phyloP scores from a whole-genome alignment of 2,797 vertebrate genomes.

The Scomberomorus guttatus region DNA sequence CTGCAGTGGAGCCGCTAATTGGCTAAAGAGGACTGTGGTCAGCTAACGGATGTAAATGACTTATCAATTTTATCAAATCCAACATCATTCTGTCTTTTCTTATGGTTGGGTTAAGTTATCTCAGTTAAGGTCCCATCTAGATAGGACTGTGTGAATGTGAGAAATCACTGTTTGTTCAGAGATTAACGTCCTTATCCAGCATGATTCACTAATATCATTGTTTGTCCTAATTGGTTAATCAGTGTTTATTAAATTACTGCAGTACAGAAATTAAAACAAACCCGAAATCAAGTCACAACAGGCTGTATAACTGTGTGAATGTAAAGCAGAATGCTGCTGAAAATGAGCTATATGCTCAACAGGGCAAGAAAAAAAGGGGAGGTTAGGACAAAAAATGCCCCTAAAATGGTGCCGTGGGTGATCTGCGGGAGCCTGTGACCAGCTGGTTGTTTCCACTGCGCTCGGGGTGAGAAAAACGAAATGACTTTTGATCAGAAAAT shows the following conservation, averaged over 20 bases:
- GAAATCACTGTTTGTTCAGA: not conserved
- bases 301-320: not conserved
- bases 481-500: constrained; percentile 54
- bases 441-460: constrained; percentile 49
- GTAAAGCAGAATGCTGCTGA: not conserved
- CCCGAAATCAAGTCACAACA: not conserved
- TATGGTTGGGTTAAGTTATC: not conserved
- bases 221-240: not conserved
- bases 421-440: constrained; percentile 39
- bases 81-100: not conserved
- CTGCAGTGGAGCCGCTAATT: not conserved
- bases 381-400: not conserved
- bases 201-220: not conserved
- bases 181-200: not conserved
- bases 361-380: not conserved
- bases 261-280: not conserved
- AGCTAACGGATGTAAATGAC: not conserved
- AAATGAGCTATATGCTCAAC: constrained; percentile 6
- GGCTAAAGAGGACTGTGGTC: not conserved
- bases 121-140: not conserved
- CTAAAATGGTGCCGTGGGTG: not conserved
- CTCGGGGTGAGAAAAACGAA: constrained; percentile 38
- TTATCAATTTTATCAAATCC: constrained; percentile 4
- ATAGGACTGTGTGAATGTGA: not conserved
- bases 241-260: not conserved